Conservation (phyloP, 1,140 invertebrate genomes). For the Euura saliciscinereae region DNA sequence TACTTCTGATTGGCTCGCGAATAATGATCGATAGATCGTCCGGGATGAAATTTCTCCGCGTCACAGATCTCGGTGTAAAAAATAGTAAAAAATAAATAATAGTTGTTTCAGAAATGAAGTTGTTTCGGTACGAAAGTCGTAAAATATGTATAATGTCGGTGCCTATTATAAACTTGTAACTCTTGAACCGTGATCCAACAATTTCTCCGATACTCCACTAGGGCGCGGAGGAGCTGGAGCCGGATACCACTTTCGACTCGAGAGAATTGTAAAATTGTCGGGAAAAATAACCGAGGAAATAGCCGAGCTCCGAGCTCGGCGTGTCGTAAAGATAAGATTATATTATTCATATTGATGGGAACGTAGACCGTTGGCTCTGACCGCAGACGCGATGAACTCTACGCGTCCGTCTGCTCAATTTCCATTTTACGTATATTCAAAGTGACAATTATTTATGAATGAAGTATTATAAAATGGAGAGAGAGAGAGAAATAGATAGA, state of each 20-base stretch:
- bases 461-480: too few relatives aligned
- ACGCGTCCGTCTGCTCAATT: too few relatives aligned
- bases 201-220: neutral
- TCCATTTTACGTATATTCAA: too few relatives aligned
- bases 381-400: too few relatives aligned
- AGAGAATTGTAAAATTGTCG: conserved; percentile 47
- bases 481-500: too few relatives aligned
- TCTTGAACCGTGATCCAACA: neutral
- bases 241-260: neutral
- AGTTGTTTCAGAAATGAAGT: neutral
- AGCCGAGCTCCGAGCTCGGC: conserved; percentile 11
- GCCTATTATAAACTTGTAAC: neutral
- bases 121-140: neutral
- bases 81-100: too few relatives aligned
- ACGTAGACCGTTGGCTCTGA: too few relatives aligned
- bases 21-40: too few relatives aligned
- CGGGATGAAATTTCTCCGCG: too few relatives aligned
- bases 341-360: conserved; percentile 1
- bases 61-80: too few relatives aligned
- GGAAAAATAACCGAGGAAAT: conserved; percentile 33
- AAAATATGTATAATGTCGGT: neutral
- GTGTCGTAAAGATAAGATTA: conserved; percentile 36
- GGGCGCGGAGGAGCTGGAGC: neutral
- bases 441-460: too few relatives aligned
- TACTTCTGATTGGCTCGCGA: too few relatives aligned